Conservation (phyloP, 2,888 invertebrate genomes). For the Sialis lutaria region DNA sequence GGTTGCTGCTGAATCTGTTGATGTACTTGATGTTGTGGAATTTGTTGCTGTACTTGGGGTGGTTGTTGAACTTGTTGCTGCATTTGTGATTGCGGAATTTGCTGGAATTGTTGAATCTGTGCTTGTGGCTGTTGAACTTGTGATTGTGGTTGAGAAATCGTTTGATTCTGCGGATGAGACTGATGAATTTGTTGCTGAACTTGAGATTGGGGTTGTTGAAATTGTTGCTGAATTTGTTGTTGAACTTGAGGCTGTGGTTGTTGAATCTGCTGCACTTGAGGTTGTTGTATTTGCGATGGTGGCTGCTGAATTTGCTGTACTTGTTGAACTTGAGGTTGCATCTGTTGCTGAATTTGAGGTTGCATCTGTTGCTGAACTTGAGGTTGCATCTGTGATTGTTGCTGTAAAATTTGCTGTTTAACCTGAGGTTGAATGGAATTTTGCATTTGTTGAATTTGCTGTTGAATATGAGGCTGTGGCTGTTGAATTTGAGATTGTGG, state of each 20-base stretch:
- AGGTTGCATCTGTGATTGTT: slow-evolving; percentile 10
- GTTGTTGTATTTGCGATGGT: slow-evolving; percentile 13
- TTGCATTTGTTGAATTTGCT: slow-evolving; percentile 3
- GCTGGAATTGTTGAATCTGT: slow-evolving; percentile 9
- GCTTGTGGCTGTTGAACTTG: slow-evolving; percentile 9
- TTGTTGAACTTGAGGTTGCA: slow-evolving; percentile 3
- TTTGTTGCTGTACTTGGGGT: slow-evolving; percentile 12
- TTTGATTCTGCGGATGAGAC: slow-evolving; percentile 9
- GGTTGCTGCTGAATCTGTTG: slow-evolving; percentile 9
- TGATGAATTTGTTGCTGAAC: slow-evolving; percentile 10
- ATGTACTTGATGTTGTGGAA: slow-evolving; percentile 9
- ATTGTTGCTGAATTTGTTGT: slow-evolving; percentile 9
- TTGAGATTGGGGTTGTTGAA: slow-evolving; percentile 6
- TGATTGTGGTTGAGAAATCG: slow-evolving; percentile 7
- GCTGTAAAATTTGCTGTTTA: slow-evolving; percentile 7
- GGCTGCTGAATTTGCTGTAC: slow-evolving; percentile 12
- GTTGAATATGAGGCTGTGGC: slow-evolving; percentile 15
- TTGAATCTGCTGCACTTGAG: slow-evolving; percentile 13
- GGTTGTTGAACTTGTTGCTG: slow-evolving; percentile 15
- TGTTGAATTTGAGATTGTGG: slow-evolving; percentile 19
- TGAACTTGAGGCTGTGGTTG: slow-evolving; percentile 12
- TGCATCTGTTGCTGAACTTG: slow-evolving; percentile 10
- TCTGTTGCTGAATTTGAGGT: slow-evolving; percentile 5
- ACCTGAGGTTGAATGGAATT: slow-evolving; percentile 1
- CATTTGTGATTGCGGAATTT: slow-evolving; percentile 11